A percentile compares a stretch with the other conserved stretches of the same genome.
These are phyloP conservation scores for Pangasius sanitwongsei DNA, from an alignment of 2,797 vertebrate species.

Conservation along the genomic window DNA sequence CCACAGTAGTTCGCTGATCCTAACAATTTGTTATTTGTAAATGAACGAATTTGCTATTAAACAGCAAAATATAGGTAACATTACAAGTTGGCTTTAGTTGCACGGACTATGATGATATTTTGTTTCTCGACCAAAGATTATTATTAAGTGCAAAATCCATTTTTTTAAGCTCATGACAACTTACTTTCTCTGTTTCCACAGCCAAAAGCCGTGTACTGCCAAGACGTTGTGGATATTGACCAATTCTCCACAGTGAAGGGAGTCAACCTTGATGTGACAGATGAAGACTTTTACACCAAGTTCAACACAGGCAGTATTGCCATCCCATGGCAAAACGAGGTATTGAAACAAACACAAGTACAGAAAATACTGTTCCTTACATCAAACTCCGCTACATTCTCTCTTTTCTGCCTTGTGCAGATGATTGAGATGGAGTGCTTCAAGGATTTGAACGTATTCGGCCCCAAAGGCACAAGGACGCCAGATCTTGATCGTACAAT, in stretches of 20 bases:
- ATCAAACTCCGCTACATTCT: not conserved
- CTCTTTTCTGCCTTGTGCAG: conserved; percentile 58
- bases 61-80: not conserved
- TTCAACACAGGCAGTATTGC: conserved; percentile 80
- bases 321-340: conserved; percentile 86
- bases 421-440: conserved; percentile 85
- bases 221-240: conserved; percentile 84
- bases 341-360: conserved; percentile 42
- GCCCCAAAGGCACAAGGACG: conserved; percentile 66
- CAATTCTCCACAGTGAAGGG: conserved; percentile 83
- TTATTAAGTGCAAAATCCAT: not conserved
- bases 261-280: conserved; percentile 72
- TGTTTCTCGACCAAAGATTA: not conserved
- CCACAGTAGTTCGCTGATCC: not conserved
- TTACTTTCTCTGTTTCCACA: conserved; percentile 44
- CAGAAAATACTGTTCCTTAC: not conserved
- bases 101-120: not conserved
- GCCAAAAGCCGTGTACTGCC: conserved; percentile 85
- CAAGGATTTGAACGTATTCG: conserved; percentile 81
- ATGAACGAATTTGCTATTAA: not conserved
- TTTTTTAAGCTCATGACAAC: not conserved
- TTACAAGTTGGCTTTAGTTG: not conserved
- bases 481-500: conserved; percentile 74
- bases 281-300: conserved; percentile 77
- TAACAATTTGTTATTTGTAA: not conserved